Percentiles rank a stretch among this genome's conserved stretches.
Conservation (phyloP, 2,113 vertebrate genomes). For the Gambusia holbrooki region DNA sequence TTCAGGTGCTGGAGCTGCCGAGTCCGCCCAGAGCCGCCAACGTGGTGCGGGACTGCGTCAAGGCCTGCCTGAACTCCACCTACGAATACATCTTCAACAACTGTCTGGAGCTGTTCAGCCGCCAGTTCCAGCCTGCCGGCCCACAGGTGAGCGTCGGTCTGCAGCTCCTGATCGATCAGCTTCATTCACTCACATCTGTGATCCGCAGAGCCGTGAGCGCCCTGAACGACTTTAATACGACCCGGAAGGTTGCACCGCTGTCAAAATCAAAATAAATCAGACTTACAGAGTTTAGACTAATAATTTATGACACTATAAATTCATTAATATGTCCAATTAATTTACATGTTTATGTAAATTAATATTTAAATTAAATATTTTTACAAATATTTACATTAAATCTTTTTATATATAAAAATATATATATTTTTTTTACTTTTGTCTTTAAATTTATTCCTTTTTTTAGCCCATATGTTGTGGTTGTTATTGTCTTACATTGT, state of each 20-base stretch:
- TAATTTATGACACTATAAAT: neutral
- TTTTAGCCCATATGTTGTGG: no score
- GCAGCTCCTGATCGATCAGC: neutral
- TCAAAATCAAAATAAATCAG: neutral
- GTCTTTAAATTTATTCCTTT: no score
- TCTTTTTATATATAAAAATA: no score
- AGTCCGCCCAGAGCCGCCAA: conserved; percentile 93
- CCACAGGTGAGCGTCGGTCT: conserved; percentile 78
- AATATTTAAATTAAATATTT: no score
- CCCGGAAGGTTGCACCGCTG: neutral
- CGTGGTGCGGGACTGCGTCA: conserved; percentile 95
- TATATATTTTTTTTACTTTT: neutral
- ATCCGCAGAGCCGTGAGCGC: no score
- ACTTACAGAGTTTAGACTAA: neutral
- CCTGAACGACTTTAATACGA: neutral
- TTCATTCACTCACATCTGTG: neutral
- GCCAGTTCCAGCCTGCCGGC: conserved; percentile 84
- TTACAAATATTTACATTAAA: no score
- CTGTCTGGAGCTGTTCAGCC: conserved; percentile 92
- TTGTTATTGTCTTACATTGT: no score
- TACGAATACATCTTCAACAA: conserved; percentile 99
- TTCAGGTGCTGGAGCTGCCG: conserved; percentile 92
- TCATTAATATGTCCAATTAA: no score
- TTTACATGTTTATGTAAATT: no score
- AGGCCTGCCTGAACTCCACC: conserved; percentile 96